Conservation (phyloP, 2,888 invertebrate genomes). For the Ormia ochracea region DNA sequence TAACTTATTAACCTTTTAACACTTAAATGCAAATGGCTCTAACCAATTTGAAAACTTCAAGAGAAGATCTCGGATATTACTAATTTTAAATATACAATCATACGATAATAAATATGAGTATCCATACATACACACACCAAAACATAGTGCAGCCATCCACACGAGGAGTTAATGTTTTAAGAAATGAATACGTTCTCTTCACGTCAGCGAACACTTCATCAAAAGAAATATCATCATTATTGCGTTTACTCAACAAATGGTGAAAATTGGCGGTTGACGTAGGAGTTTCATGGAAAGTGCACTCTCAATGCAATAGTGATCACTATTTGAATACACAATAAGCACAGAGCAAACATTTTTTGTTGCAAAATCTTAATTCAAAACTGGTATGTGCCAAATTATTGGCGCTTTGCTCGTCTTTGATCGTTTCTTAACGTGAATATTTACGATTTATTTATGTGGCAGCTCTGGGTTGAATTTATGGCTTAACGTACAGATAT, state of each 20-base stretch:
- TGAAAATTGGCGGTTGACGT: slow-evolving; percentile 56
- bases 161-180: slow-evolving; percentile 23
- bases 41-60: slow-evolving; percentile 53
- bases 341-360: neutral
- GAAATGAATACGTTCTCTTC: neutral
- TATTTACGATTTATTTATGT: slow-evolving; percentile 37
- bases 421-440: slow-evolving; percentile 15
- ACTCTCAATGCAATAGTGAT: slow-evolving; percentile 42
- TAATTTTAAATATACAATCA: slow-evolving; percentile 34
- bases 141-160: neutral
- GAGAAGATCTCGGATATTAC: slow-evolving; percentile 40
- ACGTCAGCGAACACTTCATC: slow-evolving; percentile 14
- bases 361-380: slow-evolving; percentile 38
- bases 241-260: neutral
- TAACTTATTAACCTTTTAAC: slow-evolving; percentile 66
- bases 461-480: neutral
- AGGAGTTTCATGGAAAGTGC: slow-evolving; percentile 61
- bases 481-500: slow-evolving; percentile 20
- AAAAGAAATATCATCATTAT: neutral
- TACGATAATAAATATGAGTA: neutral
- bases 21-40: slow-evolving; percentile 64
- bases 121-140: neutral
- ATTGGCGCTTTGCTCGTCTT: slow-evolving; percentile 40
- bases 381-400: slow-evolving; percentile 38
- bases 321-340: slow-evolving; percentile 18